Evolutionary conservation across 2,113 vertebrate species (phyloP).

Genomic region (Neotoma lepida): DNA sequence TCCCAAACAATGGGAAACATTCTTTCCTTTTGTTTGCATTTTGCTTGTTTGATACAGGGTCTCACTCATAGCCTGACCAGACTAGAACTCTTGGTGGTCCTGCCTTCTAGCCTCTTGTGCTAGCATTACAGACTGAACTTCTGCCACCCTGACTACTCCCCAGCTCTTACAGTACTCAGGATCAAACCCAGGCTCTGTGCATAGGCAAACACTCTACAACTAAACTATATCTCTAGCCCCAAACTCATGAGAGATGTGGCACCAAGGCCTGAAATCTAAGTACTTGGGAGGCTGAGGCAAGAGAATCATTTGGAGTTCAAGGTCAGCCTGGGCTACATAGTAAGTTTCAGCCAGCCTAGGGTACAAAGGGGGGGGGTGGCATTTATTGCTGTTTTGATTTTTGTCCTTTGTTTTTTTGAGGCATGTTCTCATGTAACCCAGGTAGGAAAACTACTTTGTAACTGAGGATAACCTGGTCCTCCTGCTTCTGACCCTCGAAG

Average conservation of each 20-base stretch:
- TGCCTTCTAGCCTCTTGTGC: neutral
- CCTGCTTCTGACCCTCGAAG: neutral
- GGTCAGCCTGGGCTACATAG: neutral
- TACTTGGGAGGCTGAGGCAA: neutral
- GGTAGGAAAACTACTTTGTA: neutral
- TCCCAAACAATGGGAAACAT: neutral
- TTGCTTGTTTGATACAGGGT: neutral
- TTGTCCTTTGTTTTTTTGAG: neutral
- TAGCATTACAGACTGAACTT: too few species aligned
- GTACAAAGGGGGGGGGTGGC: neutral
- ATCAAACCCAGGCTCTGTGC: neutral
- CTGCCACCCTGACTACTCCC: neutral
- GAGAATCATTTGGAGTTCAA: neutral
- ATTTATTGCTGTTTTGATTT: neutral
- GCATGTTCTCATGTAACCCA: neutral
- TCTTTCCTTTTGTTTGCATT: neutral
- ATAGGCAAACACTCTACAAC: neutral
- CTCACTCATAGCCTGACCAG: neutral
- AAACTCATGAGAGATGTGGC: neutral
- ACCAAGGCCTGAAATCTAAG: neutral
- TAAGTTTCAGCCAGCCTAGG: neutral
- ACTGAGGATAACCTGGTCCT: neutral
- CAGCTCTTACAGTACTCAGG: neutral
- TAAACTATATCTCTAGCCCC: neutral
- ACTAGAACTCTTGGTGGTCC: neutral